These are phyloP conservation scores for Ursus arctos DNA, from an alignment of 2,113 vertebrate species.

Conservation along the genomic window DNA sequence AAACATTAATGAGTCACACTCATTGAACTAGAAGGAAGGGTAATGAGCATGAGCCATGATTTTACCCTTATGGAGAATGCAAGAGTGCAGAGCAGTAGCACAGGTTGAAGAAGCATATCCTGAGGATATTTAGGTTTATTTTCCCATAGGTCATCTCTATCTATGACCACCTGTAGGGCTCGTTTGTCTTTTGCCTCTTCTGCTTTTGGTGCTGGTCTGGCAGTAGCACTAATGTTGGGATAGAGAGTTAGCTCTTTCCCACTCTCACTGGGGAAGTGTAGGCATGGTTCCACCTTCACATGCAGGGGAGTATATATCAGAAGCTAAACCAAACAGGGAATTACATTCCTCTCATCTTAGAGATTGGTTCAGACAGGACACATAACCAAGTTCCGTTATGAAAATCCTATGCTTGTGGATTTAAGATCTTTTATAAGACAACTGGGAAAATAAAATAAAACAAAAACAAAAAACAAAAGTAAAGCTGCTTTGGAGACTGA, in stretches of 20 bases:
- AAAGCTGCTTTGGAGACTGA: not conserved
- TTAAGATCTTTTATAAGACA: not conserved
- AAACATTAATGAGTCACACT: not conserved
- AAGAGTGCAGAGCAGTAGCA: not conserved
- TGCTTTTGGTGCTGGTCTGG: not conserved
- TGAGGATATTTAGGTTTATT: not conserved
- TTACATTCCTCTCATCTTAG: not conserved
- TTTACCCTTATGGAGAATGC: not conserved
- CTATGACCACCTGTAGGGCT: not conserved
- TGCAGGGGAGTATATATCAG: not conserved
- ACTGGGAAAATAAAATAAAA: not conserved
- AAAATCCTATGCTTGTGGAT: not conserved
- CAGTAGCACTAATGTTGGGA: not conserved
- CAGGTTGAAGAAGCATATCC: not conserved
- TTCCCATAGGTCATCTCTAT: not conserved
- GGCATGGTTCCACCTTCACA: not conserved
- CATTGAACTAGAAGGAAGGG: not conserved
- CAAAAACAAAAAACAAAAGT: not conserved
- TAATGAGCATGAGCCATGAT: not conserved
- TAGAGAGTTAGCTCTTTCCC: not conserved
- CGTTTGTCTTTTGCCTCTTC: not conserved
- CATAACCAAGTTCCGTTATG: not conserved
- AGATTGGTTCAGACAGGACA: not conserved
- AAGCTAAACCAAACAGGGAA: not conserved
- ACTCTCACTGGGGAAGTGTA: not conserved